Percentiles rank a stretch among this genome's conserved stretches.
Conservation (phyloP, 2,797 vertebrate species). For the Alcedo atthis region DNA sequence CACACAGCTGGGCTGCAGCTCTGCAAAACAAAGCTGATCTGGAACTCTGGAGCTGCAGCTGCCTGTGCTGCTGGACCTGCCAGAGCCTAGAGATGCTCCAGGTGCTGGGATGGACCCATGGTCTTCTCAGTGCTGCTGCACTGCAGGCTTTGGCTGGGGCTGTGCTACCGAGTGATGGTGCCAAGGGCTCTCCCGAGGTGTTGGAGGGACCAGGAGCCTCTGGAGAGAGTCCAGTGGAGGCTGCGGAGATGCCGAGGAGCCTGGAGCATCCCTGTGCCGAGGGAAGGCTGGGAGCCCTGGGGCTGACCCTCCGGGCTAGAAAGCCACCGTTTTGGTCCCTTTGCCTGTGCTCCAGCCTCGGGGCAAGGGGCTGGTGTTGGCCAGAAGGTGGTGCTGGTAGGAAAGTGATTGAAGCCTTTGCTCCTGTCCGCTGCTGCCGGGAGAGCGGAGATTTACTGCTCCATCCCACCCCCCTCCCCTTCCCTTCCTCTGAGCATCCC, state of each 20-base stretch:
- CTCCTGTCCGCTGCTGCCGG: fast-evolving
- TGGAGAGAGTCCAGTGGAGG: background rate
- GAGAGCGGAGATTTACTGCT: background rate
- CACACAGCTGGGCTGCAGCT: too few species aligned
- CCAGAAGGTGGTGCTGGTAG: conserved; percentile 71
- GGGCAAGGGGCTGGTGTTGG: background rate
- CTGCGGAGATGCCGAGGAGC: background rate
- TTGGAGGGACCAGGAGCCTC: background rate
- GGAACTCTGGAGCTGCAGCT: background rate
- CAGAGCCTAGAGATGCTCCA: background rate
- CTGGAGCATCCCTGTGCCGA: too few species aligned
- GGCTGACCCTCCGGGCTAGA: background rate
- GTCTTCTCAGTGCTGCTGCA: background rate
- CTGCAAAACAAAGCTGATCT: background rate
- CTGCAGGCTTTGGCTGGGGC: background rate
- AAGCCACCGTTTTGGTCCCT: background rate
- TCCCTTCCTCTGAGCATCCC: background rate
- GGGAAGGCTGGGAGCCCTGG: background rate
- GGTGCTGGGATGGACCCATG: background rate
- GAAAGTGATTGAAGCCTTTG: conserved; percentile 15
- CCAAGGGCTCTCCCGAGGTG: background rate
- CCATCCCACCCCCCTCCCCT: too few species aligned
- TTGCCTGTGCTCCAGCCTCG: background rate
- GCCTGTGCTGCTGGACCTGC: background rate
- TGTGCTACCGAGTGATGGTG: background rate